Base-by-base conservation (phyloP, 2,888 invertebrate genomes). In the Polymixis flavicincta region DNA sequence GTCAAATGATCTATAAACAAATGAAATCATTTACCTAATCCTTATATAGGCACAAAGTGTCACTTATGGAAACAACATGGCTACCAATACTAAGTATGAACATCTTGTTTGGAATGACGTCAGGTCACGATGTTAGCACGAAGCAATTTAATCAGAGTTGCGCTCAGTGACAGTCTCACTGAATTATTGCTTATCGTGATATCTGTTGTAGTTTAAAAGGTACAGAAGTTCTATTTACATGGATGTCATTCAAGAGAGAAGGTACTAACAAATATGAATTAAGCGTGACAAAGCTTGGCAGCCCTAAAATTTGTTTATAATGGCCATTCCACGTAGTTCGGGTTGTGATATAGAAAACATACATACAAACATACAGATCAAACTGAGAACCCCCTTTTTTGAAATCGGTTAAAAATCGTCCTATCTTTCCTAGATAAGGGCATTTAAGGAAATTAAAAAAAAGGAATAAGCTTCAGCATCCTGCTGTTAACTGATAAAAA, bases 91-190 rank as follows among this genome's bases (percentile, higher is more conserved):
- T 50, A 17, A 19, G 67, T 64, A 73, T 32, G 66, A 54, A 78
- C 75, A 80, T 84, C 85, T 78, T 82, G 80, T 67, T 66, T 55
- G 74, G 75, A 89, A 86, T 94, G 94, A 94, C 92, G 92, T 94
- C 93, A 93, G 86, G 91, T 92, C 94, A 95, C 94, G 94, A 95
- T 82, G 87, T 82, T 87, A 88, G 89, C 80, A 84, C 87, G 88
- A 88, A 91, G 90, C 90, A 92, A 92, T 93, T 91, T 93, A 92
- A 94, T 94, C 92, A 92, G 87, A 89, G 89, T 83, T 84, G 84
- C 80, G 86, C 85, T 82, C 89, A 92, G 92, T 93, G 93, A 93
- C 94, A 94, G 91, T 92, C 78, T 86, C 87, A 87, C 89, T 90
- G 88, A 91, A 91, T 92, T 92, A 92, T 85, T 63, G 80, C 57